A percentile compares a stretch with the other conserved stretches of the same genome.
Evolutionary conservation across 2,888 invertebrate genomes (phyloP).

Genomic region (Nowickia ferox): DNA sequence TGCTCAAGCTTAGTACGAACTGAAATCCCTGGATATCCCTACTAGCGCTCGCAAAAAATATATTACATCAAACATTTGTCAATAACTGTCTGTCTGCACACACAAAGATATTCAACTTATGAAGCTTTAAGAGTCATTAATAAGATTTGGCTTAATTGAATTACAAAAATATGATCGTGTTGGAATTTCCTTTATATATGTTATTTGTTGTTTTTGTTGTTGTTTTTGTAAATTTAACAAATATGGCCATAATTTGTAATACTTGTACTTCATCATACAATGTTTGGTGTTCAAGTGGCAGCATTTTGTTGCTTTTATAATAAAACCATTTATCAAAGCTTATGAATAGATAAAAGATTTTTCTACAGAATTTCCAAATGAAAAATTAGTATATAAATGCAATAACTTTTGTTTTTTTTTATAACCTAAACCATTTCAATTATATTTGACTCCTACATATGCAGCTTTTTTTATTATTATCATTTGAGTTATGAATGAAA

Average conservation of each 20-base stretch:
- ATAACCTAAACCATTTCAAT: background rate
- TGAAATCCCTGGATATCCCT: slow-evolving; percentile 32
- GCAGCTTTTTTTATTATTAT: too few relatives aligned
- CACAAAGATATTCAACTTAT: slow-evolving; percentile 15
- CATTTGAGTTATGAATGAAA: background rate
- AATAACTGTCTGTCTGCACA: slow-evolving; percentile 5
- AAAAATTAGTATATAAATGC: background rate
- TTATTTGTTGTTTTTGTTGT: background rate
- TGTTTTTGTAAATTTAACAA: slow-evolving; percentile 1
- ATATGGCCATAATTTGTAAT: slow-evolving; percentile 15
- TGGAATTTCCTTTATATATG: slow-evolving; percentile 9
- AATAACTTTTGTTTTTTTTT: background rate
- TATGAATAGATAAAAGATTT: slow-evolving; percentile 10
- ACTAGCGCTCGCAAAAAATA: background rate
- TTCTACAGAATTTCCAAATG: background rate
- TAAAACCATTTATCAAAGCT: slow-evolving; percentile 19
- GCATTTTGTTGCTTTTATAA: slow-evolving; percentile 24
- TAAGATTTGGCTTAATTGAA: slow-evolving; percentile 53
- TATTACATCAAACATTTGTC: slow-evolving; percentile 28
- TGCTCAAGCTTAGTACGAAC: background rate
- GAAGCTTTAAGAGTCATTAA: slow-evolving; percentile 46
- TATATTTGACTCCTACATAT: slow-evolving; percentile 8
- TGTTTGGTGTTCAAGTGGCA: slow-evolving; percentile 24
- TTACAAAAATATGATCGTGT: slow-evolving; percentile 39
- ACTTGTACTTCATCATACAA: slow-evolving; percentile 30